A percentile compares a stretch with the other conserved stretches of the same genome.
Conservation (phyloP, 1,140 invertebrate species). For the Drosophila kepulauana region DNA sequence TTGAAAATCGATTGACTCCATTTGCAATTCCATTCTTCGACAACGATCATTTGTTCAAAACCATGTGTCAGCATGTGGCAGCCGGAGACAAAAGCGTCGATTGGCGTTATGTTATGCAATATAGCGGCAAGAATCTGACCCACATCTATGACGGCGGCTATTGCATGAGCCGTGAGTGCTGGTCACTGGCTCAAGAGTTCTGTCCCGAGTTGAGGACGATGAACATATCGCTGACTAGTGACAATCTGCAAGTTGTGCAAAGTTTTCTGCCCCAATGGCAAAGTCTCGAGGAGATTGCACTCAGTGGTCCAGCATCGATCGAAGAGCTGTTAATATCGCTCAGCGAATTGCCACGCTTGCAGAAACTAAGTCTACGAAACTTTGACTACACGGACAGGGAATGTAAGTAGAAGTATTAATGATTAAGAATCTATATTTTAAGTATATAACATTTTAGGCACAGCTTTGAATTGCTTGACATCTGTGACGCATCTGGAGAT, state of each 20-base stretch:
- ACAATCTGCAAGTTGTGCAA: background rate
- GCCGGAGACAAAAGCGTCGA: background rate
- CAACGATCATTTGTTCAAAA: too few relatives aligned
- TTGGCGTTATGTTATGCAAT: background rate
- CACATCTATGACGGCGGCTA: slow-evolving; percentile 17
- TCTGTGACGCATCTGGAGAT: slow-evolving; percentile 8
- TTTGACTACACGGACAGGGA: background rate
- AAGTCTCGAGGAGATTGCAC: background rate
- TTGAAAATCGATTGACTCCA: too few relatives aligned
- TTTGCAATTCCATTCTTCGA: too few relatives aligned
- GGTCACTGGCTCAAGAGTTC: slow-evolving; percentile 5
- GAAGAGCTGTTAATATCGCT: background rate
- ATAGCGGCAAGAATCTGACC: slow-evolving; percentile 2
- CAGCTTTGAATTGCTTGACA: background rate
- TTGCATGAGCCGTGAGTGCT: background rate
- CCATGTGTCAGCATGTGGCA: background rate
- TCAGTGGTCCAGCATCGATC: background rate
- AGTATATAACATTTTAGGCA: background rate
- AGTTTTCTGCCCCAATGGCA: background rate
- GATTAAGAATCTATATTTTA: background rate
- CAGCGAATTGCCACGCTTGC: background rate
- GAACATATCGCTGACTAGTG: slow-evolving; percentile 1
- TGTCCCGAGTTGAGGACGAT: slow-evolving; percentile 3
- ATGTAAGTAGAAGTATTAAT: background rate
- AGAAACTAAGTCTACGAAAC: background rate